Percentiles rank a stretch among this genome's conserved stretches.
Conservation (phyloP, 1,140 invertebrate species). For the Campoletis sonorensis region DNA sequence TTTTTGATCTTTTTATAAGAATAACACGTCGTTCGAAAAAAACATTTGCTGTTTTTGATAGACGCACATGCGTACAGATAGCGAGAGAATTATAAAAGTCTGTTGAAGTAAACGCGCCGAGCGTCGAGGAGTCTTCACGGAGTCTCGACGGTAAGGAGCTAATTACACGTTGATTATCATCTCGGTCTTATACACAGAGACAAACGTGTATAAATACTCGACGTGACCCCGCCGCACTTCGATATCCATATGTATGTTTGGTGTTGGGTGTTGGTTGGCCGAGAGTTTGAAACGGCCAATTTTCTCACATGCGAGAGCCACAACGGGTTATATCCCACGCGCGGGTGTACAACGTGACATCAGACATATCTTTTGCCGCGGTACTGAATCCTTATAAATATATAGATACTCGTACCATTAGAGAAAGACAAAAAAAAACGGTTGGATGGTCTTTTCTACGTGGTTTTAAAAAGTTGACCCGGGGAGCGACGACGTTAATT, state of each 20-base stretch:
- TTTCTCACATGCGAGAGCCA: background rate
- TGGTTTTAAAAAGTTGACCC: background rate
- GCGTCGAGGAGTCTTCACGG: slow-evolving; percentile 31
- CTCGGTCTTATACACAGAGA: slow-evolving; percentile 51
- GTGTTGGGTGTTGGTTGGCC: background rate
- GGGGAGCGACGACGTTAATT: slow-evolving; percentile 5
- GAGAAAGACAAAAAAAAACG: background rate
- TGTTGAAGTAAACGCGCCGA: slow-evolving; percentile 16
- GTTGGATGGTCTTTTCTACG: background rate
- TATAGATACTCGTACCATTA: background rate
- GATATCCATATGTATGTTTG: background rate
- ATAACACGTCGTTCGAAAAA: too few relatives aligned
- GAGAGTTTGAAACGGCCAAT: background rate
- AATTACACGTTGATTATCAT: slow-evolving; percentile 66
- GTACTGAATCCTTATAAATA: slow-evolving; percentile 9
- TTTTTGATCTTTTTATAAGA: too few relatives aligned
- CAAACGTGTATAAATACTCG: background rate
- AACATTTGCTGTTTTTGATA: background rate
- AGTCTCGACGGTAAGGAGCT: slow-evolving; percentile 51
- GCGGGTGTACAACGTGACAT: background rate
- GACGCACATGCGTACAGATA: background rate
- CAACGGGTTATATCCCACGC: slow-evolving; percentile 1
- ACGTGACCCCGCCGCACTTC: slow-evolving; percentile 28
- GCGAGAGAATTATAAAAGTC: background rate
- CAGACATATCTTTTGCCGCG: background rate